These are phyloP conservation scores for Gavialis gangeticus DNA, from an alignment of 2,113 vertebrate species.

Conservation along the genomic window DNA sequence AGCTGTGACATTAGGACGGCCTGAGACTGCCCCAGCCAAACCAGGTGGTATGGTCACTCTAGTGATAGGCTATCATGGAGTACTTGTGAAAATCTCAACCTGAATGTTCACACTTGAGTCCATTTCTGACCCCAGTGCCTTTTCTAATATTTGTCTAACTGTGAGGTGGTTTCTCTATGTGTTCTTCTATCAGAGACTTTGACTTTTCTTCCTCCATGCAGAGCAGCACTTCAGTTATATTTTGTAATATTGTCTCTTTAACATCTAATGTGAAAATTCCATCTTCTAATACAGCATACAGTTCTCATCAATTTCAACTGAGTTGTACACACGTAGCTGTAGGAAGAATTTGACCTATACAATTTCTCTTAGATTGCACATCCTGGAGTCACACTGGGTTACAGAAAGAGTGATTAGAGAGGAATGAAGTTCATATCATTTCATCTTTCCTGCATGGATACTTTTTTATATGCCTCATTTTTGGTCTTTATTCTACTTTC, in stretches of 20 bases:
- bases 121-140: background rate
- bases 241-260: conserved; percentile 5
- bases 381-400: conserved; percentile 47
- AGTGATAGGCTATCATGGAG: background rate
- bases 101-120: background rate
- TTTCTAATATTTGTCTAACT: background rate
- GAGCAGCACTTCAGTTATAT: background rate
- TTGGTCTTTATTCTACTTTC: conserved; percentile 32
- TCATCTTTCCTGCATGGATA: conserved; percentile 34
- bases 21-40: too few species aligned
- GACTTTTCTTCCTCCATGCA: background rate
- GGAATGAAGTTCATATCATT: conserved; percentile 26
- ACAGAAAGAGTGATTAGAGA: conserved; percentile 45
- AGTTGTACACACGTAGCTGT: conserved; percentile 11
- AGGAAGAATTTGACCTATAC: conserved; percentile 46
- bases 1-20: too few species aligned
- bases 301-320: conserved; percentile 46
- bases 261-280: conserved; percentile 6
- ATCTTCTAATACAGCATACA: conserved; percentile 19
- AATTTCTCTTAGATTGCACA: conserved; percentile 57
- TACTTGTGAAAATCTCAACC: background rate
- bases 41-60: too few species aligned
- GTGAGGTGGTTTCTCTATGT: background rate
- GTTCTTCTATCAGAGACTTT: conserved; percentile 8
- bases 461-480: background rate